Base-by-base conservation (phyloP, 2,797 vertebrate genomes). In the Poeciliopsis paucimaculata region DNA sequence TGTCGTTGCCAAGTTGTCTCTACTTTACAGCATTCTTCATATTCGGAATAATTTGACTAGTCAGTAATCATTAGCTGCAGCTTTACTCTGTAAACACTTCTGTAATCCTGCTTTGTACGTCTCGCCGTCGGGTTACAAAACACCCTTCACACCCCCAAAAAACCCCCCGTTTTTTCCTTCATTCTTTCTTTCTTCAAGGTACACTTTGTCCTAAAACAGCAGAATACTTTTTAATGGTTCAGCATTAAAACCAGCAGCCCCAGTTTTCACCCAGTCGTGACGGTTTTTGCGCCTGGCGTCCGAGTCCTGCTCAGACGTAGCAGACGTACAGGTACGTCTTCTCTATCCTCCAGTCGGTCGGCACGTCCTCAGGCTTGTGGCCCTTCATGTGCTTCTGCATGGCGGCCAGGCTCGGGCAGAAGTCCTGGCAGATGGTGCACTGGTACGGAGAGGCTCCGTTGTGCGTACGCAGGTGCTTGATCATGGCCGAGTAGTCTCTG, bases 321-420 rank as follows among this genome's bases (percentile, higher is more conserved):
- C 98, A 99, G 91, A 99, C 96, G 86, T 99, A 99, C 89, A 99
- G 96, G 92, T 99, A 99, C 76, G 98, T 99, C 96, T 99, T 96
- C 97, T 99, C 98, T 95, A 99, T 99, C 95, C 98, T 97, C 98
- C 98, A 99, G 96, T 99, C 98, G 0, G 97, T 95, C 2, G 98
- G 98, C 91, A 99, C 97, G 70, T 99, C 98, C 95, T 99, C 98
- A 0, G 98, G 98, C 88, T 98, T 99, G 97, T 99, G 98, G 94
- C 96, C 94, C 94, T 99, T 99, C 96, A 99, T 99, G 97, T 99
- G 98, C 94, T 99, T 99, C 97, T 99, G 98, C 98, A 99, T 99
- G 95, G 98, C 96, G 2, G 98, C 98, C 90, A 99, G 97, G 93
- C 98, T 99, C 75, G 98, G 98, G 96, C 98, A 99, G 97, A 98